A percentile compares a stretch with the other conserved stretches of the same genome.
These are phyloP conservation scores for Gallinago undulata DNA, from an alignment of 2,113 vertebrate species.

Conservation along the genomic window DNA sequence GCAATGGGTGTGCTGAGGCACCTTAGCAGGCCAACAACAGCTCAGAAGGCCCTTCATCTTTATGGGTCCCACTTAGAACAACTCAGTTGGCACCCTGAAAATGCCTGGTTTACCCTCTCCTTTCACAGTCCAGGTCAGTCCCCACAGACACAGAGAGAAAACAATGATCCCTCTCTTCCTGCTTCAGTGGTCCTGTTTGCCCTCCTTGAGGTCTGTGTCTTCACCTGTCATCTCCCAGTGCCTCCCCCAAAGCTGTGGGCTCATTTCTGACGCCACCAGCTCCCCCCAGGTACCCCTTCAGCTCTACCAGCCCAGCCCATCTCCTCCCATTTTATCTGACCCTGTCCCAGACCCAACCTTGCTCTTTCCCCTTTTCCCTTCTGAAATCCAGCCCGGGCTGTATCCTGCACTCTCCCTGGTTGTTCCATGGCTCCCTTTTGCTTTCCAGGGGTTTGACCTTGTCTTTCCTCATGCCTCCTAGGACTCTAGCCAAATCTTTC, in stretches of 20 bases:
- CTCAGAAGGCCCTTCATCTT: neutral
- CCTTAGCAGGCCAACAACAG: neutral
- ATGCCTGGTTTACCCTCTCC: neutral
- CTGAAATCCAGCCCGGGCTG: neutral
- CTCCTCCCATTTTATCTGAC: neutral
- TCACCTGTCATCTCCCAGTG: neutral
- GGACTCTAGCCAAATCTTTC: neutral
- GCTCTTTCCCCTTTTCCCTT: neutral
- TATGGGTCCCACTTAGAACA: neutral
- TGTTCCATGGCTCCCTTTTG: neutral
- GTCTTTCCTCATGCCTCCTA: neutral
- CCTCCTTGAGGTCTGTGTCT: neutral
- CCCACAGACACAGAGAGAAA: neutral
- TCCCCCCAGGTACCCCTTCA: neutral
- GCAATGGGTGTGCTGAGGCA: neutral
- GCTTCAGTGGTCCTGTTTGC: neutral
- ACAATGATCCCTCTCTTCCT: neutral
- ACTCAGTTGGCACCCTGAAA: neutral
- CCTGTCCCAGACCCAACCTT: neutral
- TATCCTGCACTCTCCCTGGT: neutral
- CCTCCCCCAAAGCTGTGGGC: neutral
- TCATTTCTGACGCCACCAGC: neutral
- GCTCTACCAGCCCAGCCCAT: neutral
- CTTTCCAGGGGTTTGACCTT: conserved; percentile 7
- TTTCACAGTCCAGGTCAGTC: neutral